These are phyloP conservation scores for Amphilophus citrinellus DNA, from an alignment of 2,113 vertebrate genomes.

Conservation along the genomic window DNA sequence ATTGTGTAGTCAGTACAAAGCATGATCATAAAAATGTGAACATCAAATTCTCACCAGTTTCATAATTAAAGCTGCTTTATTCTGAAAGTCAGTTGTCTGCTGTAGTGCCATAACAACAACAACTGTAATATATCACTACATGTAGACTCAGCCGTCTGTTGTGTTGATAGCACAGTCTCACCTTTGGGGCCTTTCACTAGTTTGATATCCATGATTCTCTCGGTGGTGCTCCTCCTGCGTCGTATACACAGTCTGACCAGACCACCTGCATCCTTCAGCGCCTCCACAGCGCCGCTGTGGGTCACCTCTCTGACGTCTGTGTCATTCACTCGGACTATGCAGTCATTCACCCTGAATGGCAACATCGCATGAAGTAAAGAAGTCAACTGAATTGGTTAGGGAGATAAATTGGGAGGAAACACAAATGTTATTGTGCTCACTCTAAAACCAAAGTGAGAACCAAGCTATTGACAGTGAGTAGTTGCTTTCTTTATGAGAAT, in stretches of 20 bases:
- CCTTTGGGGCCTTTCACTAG: slow-evolving; percentile 99
- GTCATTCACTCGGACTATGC: slow-evolving; percentile 95
- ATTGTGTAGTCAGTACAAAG: too few relatives aligned
- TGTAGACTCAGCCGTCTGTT: not conserved
- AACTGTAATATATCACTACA: not conserved
- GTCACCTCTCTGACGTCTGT: slow-evolving; percentile 95
- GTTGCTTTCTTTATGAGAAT: not conserved
- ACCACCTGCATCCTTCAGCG: slow-evolving; percentile 94
- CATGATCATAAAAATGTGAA: too few relatives aligned
- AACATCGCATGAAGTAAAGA: not conserved
- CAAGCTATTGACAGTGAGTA: not conserved
- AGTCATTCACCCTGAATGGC: slow-evolving; percentile 90
- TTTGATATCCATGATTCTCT: slow-evolving; percentile 96
- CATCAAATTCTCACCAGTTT: too few relatives aligned
- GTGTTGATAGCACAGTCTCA: slow-evolving; percentile 52
- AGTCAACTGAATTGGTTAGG: not conserved
- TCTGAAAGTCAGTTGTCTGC: not conserved
- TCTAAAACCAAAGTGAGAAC: not conserved
- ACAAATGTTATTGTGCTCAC: not conserved
- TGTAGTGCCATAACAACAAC: not conserved
- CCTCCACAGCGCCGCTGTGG: slow-evolving; percentile 97
- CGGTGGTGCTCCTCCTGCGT: slow-evolving; percentile 89
- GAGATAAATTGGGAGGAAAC: not conserved
- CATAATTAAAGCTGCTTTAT: too few relatives aligned
- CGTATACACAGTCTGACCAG: slow-evolving; percentile 94